Evolutionary conservation across 2,888 invertebrate species (phyloP).

Genomic region (Archips crataeganus): DNA sequence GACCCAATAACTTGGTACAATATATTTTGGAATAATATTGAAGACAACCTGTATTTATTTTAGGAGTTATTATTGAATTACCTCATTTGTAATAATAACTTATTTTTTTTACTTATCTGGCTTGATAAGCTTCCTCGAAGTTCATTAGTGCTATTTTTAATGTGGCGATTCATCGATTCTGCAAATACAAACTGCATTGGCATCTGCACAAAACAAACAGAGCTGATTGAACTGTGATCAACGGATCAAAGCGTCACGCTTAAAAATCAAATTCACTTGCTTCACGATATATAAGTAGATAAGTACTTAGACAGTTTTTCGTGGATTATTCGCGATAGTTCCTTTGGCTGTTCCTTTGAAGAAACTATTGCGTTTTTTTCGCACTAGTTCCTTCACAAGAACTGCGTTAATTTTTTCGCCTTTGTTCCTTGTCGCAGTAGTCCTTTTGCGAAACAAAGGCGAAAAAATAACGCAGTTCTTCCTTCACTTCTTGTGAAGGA

Average conservation of each 20-base stretch:
- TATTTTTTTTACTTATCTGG: not conserved
- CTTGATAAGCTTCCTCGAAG: not conserved
- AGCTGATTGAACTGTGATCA: conserved; percentile 1
- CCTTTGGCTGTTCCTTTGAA: too few relatives aligned
- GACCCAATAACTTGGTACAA: too few relatives aligned
- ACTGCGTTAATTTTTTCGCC: too few relatives aligned
- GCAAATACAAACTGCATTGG: conserved; percentile 21
- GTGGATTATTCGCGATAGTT: not conserved
- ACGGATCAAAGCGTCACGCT: not conserved
- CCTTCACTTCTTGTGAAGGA: too few relatives aligned
- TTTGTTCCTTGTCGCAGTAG: too few relatives aligned
- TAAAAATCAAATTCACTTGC: not conserved
- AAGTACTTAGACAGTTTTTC: not conserved
- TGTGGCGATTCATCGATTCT: not conserved
- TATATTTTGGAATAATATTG: too few relatives aligned
- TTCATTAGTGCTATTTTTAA: conserved; percentile 11
- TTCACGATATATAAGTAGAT: not conserved
- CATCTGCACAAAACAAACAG: conserved; percentile 21
- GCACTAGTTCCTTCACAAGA: too few relatives aligned
- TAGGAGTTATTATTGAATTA: not conserved
- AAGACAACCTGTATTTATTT: too few relatives aligned
- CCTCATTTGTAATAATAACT: not conserved
- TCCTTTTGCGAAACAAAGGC: too few relatives aligned
- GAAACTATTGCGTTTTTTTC: too few relatives aligned
- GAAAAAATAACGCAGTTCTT: too few relatives aligned